Percentiles rank a stretch among this genome's conserved stretches.
phyloP scores from a whole-genome alignment of 1,140 invertebrate genomes.

The Tetragonula clypearis region DNA sequence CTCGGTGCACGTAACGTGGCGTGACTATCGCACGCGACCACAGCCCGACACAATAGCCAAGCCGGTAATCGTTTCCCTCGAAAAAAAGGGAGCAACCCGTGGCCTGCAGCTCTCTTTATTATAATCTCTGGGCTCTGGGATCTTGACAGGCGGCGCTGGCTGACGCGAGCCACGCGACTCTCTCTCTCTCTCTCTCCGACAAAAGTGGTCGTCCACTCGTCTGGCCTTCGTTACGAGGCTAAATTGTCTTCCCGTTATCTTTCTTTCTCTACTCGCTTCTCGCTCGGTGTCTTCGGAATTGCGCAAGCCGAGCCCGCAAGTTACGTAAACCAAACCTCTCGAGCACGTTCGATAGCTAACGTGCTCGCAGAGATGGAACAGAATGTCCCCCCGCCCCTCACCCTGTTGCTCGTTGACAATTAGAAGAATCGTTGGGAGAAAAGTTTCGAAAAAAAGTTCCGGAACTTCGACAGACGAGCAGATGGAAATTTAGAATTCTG shows the following conservation, averaged over 20 bases:
- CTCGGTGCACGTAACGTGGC: slow-evolving; percentile 64
- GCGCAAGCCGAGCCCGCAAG: not conserved
- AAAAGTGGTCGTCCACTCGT: slow-evolving; percentile 9
- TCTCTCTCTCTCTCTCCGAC: not conserved
- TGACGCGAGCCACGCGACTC: slow-evolving; percentile 69
- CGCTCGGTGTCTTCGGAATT: not conserved
- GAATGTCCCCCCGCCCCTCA: too few relatives aligned
- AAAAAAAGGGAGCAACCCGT: slow-evolving; percentile 58
- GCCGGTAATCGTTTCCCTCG: slow-evolving; percentile 65
- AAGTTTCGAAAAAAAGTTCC: too few relatives aligned
- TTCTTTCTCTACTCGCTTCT: not conserved
- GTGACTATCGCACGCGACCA: slow-evolving; percentile 76
- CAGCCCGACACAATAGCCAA: slow-evolving; percentile 53
- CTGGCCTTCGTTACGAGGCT: not conserved
- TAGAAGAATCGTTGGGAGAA: too few relatives aligned
- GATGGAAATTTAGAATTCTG: too few relatives aligned
- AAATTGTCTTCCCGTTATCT: not conserved
- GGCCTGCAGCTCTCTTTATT: slow-evolving; percentile 46
- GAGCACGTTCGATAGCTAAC: not conserved
- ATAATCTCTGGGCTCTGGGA: slow-evolving; percentile 24
- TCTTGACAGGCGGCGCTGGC: slow-evolving; percentile 42
- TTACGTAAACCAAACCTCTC: not conserved
- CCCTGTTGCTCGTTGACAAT: too few relatives aligned
- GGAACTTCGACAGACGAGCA: too few relatives aligned
- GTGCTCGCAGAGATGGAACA: too few relatives aligned